Evolutionary conservation across 2,113 vertebrate species (phyloP).

Genomic region (Leptocoma aspasia): DNA sequence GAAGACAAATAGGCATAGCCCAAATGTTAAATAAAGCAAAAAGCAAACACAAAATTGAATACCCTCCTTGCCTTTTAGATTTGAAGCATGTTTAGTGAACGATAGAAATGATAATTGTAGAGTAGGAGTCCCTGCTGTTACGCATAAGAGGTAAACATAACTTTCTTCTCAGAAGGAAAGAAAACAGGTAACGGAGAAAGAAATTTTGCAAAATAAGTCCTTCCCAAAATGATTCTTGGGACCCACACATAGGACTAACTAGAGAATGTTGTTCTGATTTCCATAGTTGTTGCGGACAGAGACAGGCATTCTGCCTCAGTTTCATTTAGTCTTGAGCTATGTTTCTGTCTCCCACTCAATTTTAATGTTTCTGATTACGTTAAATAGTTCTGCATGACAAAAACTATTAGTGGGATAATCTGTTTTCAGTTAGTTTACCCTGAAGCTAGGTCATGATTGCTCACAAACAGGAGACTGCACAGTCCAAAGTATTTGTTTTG

Average conservation of each 20-base stretch:
- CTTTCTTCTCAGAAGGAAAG: background rate
- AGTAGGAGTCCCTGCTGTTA: background rate
- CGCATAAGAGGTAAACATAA: background rate
- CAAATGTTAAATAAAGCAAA: background rate
- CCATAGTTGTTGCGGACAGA: background rate
- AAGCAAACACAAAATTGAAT: background rate
- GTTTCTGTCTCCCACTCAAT: background rate
- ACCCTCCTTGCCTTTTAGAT: background rate
- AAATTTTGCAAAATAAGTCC: background rate
- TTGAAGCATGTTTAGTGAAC: background rate
- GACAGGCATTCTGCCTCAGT: background rate
- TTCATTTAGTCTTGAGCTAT: background rate
- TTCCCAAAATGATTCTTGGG: background rate
- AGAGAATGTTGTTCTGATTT: background rate
- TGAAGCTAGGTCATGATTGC: background rate
- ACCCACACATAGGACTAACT: background rate
- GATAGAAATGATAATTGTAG: background rate
- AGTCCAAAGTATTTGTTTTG: background rate
- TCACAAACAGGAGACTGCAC: background rate
- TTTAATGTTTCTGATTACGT: background rate
- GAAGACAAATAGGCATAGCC: background rate
- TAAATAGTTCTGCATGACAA: background rate
- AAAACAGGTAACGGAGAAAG: background rate
- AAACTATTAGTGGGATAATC: background rate
- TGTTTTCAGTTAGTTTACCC: background rate